These are phyloP conservation scores for Chaetophractus vellerosus DNA, from an alignment of 2,797 vertebrate genomes.

Conservation along the genomic window DNA sequence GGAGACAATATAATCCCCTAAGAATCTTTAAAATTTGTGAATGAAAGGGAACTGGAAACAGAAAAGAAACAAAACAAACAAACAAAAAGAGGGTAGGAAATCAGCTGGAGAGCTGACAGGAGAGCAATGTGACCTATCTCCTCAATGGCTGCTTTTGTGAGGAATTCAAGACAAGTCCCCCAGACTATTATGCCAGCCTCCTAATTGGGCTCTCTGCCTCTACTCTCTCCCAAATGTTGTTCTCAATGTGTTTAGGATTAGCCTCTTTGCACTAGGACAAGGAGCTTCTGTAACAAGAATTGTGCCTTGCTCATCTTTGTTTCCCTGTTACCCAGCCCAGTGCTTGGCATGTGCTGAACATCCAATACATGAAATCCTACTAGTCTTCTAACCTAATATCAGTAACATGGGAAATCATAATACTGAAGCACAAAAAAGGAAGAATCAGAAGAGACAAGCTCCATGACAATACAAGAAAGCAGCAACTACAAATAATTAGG, in stretches of 20 bases:
- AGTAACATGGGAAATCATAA: constrained; percentile 15
- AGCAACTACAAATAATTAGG: background rate
- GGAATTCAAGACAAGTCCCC: background rate
- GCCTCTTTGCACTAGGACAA: background rate
- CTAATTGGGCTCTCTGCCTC: background rate
- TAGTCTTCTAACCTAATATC: constrained; percentile 1
- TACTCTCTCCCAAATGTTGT: background rate
- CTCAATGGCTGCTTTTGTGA: background rate
- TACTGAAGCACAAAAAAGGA: background rate
- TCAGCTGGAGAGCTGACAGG: background rate
- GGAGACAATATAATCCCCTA: too few relatives aligned
- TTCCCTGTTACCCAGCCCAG: background rate
- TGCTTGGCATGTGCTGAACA: background rate
- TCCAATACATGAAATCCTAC: background rate
- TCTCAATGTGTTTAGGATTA: background rate
- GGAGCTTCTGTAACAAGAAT: background rate
- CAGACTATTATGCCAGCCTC: background rate
- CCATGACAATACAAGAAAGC: background rate
- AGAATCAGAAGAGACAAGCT: background rate
- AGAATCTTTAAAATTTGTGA: background rate
- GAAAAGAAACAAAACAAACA: background rate
- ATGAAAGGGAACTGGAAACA: background rate
- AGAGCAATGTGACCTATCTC: background rate
- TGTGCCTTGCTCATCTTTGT: background rate
- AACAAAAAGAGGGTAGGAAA: background rate